Base-by-base conservation (phyloP, 92 coral and sea anemone species). In the Siderastrea radians region DNA sequence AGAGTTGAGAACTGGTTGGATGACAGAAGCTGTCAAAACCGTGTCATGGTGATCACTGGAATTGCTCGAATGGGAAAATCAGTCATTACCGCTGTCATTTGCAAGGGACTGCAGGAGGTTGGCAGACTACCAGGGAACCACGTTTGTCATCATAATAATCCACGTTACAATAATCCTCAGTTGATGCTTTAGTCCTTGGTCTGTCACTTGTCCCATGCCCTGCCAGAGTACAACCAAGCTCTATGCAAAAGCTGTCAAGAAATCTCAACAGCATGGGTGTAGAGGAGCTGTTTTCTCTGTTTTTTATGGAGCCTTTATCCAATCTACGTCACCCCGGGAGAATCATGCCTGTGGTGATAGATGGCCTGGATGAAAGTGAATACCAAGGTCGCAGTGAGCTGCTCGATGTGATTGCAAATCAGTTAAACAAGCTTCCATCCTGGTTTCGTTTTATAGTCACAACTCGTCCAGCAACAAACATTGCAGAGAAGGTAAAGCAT, bases 41-140 rank as follows among this genome's bases (percentile, higher is more conserved):
- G 85, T 17, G 92, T 86, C 3, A 58, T 74, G 77, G 80, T 88
- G 11, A 77, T 92, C 17, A 78, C 80, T 44, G 95, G 83, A 47
- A 58, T 60, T 74, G 83, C 95, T 2, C 92, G 95, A 7, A 90
- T 92, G 84, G 95, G 95, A 4, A 92, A 92, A 52, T 84, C 95
- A 3, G 95, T 92, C 0, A 74, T 92, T 48, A 61, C 95, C 5
- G 95, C 95, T 50, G 63, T 74, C 7, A 43, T 82, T 2, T 92
- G 95, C 58, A 70, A 84, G 63, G 75, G 80, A n/a, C 73, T 92
- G 83, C 72, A 44, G 4, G 55, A 84, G 45, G 64, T 55, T 50
- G 83, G 90, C 5, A 72, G 77, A 17, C 74, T 92, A 17, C 85
- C 87, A 44, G 95, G 88, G 68, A 74, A 73, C 57, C 92, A 88